Evolutionary conservation across 2,113 vertebrate genomes (phyloP).

Genomic region (Centrocercus urophasianus): DNA sequence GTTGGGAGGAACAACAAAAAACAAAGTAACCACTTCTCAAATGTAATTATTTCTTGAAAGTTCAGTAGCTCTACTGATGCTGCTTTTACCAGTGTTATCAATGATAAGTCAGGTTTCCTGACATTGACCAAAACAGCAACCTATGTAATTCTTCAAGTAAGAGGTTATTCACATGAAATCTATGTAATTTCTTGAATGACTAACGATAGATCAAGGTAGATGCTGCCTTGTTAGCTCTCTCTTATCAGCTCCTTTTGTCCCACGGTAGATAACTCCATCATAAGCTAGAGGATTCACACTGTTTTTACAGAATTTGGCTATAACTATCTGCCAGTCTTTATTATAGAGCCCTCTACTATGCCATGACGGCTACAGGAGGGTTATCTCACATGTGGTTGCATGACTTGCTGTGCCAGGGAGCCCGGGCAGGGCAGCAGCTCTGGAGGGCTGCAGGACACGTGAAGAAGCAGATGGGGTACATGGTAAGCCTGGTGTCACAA

Average conservation of each 20-base stretch:
- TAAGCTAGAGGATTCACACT: not conserved
- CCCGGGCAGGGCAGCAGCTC: not conserved
- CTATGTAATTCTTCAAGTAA: not conserved
- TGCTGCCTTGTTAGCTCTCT: not conserved
- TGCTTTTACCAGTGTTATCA: not conserved
- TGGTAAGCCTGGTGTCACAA: accelerated
- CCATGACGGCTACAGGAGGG: accelerated
- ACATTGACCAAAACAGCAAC: not conserved
- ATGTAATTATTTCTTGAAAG: not conserved
- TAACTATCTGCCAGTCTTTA: not conserved
- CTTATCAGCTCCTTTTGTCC: accelerated
- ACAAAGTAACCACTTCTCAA: not conserved
- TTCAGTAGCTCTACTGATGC: not conserved
- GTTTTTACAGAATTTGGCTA: not conserved
- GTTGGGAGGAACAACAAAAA: not conserved
- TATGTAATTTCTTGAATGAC: not conserved
- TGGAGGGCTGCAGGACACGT: accelerated
- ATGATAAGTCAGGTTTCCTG: not conserved
- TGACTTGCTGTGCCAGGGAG: not conserved
- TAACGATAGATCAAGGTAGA: accelerated
- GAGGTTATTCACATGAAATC: not conserved
- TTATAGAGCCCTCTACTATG: too few relatives aligned
- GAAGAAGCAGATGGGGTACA: not conserved
- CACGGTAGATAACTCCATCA: not conserved
- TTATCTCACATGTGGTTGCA: not conserved